A percentile compares a stretch with the other conserved stretches of the same genome.
phyloP scores from a whole-genome alignment of 2,888 invertebrate genomes.

The Tuberolachnus salignus region DNA sequence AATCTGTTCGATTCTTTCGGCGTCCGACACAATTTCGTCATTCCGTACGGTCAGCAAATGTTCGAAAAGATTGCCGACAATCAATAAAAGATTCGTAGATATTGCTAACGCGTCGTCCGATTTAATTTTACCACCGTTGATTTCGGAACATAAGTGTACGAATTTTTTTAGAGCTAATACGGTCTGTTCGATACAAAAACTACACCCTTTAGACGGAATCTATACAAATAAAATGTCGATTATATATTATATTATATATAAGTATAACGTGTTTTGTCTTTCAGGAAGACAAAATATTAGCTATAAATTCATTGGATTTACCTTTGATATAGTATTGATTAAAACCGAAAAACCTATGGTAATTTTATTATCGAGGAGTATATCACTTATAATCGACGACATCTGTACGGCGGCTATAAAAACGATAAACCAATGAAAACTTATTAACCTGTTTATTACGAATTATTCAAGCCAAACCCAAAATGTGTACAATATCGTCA shows the following conservation, averaged over 20 bases:
- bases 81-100: constrained; percentile 12
- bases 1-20: constrained; percentile 14
- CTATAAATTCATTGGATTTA: not conserved
- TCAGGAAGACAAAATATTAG: not conserved
- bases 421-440: not conserved
- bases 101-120: not conserved
- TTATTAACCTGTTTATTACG: not conserved
- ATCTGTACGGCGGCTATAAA: constrained; percentile 23
- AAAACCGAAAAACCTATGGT: not conserved
- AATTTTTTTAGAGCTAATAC: constrained; percentile 18
- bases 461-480: not conserved
- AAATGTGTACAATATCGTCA: no score
- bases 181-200: constrained; percentile 19
- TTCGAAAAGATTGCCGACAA: not conserved
- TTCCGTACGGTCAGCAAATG: not conserved
- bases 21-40: not conserved
- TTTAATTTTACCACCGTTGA: constrained; percentile 8
- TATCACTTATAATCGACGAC: constrained; percentile 17
- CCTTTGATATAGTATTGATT: constrained; percentile 13
- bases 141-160: not conserved
- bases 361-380: constrained; percentile 1
- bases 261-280: not conserved
- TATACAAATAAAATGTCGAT: not conserved
- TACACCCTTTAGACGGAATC: constrained; percentile 1
- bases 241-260: not conserved